Base-by-base conservation (phyloP, 1,140 invertebrate species). In the Platorchestia sp. region DNA sequence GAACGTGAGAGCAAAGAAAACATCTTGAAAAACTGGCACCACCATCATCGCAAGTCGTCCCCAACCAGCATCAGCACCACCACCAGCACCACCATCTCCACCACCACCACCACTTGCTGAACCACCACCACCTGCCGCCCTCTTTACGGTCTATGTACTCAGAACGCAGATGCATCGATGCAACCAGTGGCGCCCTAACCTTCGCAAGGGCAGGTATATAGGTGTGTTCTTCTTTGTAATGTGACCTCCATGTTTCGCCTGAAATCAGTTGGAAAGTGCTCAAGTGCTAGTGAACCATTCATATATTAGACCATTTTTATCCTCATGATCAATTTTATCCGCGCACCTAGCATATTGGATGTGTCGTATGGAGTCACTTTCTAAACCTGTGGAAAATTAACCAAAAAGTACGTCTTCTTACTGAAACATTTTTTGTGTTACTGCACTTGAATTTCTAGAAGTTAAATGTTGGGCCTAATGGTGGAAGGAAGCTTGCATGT, bases 91-190 rank as follows among this genome's bases (percentile, higher is more conserved):
- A 75, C 36, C 59, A 75, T 27, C 59, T 22, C 59, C 36, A 75
- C 59, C 59, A 14, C 59, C 43, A 89, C 14, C 87, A 89, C 87
- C 87, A 42, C 87, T 44, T 42, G 87, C 87, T 89, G 87, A 41
- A 42, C 87, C 87, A 89, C 87, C 43, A 44, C 87, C 87, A 89
- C 87, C 87, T 89, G 87, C 87, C 41, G 87, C 87, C 87, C 41
- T 44, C 87, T 89, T 41, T 89, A 42, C 87, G n/a, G 41, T 89
- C 27, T 41, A 42, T 42, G 87, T 44, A 89, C n/a, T 40, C 91
- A 93, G 91, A 42, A 45, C 59, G 91, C 91, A 93, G 44, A 45
- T 93, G 45, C 91, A 93, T 93, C 45, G 91, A 93, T 93, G 91
- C 91, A 93, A 93, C 91, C 91, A 93, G 91, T 93, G 91, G 91